phyloP scores from a whole-genome alignment of 1,140 invertebrate genomes.

The Portunus trituberculatus region DNA sequence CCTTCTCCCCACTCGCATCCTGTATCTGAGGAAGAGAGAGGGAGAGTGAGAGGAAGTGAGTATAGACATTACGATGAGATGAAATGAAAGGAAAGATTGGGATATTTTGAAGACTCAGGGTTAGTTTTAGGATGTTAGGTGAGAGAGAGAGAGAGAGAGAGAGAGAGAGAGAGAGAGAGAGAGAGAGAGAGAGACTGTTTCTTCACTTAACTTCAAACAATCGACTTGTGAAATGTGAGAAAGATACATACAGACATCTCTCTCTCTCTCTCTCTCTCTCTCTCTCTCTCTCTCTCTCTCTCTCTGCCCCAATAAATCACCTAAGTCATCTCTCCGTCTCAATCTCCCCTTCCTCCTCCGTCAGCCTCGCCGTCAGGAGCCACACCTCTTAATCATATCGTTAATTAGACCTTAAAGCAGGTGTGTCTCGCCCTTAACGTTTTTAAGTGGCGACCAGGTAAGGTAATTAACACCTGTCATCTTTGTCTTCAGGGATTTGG shows the following conservation, averaged over 20 bases:
- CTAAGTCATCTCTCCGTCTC: too few species aligned
- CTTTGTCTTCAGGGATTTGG: neutral
- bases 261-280: too few species aligned
- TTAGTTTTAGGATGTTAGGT: neutral
- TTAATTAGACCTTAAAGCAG: neutral
- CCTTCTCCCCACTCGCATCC: slow-evolving; percentile 46
- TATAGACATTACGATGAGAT: neutral
- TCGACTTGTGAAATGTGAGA: neutral
- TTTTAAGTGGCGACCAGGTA: neutral
- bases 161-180: slow-evolving; percentile 34
- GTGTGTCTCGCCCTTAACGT: neutral
- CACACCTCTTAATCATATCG: neutral
- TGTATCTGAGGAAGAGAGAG: neutral
- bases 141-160: neutral
- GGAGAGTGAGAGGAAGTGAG: neutral
- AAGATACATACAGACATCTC: neutral
- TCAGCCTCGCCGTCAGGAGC: neutral
- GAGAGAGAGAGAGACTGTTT: neutral
- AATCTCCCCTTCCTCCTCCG: neutral
- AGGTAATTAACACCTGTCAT: neutral
- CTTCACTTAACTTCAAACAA: neutral
- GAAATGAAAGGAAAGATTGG: neutral
- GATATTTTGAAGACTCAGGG: neutral
- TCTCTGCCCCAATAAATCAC: too few species aligned
- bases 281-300: too few species aligned